Conservation (phyloP, 2,888 invertebrate genomes). For the Mesochorus sp. region DNA sequence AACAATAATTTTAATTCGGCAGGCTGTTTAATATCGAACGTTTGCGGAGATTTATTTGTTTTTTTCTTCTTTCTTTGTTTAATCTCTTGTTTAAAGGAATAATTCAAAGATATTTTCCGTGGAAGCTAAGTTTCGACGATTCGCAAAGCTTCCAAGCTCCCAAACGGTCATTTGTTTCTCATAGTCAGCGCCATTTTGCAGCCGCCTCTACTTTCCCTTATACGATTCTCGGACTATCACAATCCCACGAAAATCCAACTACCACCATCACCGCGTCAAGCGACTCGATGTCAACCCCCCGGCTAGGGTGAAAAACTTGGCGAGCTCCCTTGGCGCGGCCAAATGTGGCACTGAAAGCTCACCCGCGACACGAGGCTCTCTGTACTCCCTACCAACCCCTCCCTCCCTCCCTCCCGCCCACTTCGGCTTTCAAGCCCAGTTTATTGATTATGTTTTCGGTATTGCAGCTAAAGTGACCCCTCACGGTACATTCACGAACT, state of each 20-base stretch:
- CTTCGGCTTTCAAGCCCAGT: slow-evolving; percentile 52
- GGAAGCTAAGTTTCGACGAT: slow-evolving; percentile 66
- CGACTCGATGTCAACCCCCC: slow-evolving; percentile 30
- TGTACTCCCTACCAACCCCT: slow-evolving; percentile 39
- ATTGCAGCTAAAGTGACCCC: slow-evolving; percentile 60
- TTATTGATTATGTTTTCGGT: slow-evolving; percentile 63
- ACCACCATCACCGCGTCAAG: slow-evolving; percentile 44
- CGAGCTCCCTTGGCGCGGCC: slow-evolving; percentile 73
- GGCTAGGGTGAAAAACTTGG: slow-evolving; percentile 47
- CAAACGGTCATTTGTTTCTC: slow-evolving; percentile 71
- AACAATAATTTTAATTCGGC: neutral
- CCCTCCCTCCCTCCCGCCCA: slow-evolving; percentile 45
- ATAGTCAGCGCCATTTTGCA: slow-evolving; percentile 73
- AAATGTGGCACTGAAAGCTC: slow-evolving; percentile 76
- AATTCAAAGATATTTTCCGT: neutral
- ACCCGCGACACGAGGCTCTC: slow-evolving; percentile 67
- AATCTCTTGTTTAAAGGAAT: neutral
- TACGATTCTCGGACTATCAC: slow-evolving; percentile 42
- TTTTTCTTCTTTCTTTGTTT: neutral
- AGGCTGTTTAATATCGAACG: slow-evolving; percentile 5
- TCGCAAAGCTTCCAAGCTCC: slow-evolving; percentile 39
- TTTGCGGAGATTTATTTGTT: neutral
- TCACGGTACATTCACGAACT: slow-evolving; percentile 50
- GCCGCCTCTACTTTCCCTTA: slow-evolving; percentile 38
- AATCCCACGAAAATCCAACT: slow-evolving; percentile 42